phyloP scores from a whole-genome alignment of 2,113 vertebrate species.

The Theropithecus gelada region DNA sequence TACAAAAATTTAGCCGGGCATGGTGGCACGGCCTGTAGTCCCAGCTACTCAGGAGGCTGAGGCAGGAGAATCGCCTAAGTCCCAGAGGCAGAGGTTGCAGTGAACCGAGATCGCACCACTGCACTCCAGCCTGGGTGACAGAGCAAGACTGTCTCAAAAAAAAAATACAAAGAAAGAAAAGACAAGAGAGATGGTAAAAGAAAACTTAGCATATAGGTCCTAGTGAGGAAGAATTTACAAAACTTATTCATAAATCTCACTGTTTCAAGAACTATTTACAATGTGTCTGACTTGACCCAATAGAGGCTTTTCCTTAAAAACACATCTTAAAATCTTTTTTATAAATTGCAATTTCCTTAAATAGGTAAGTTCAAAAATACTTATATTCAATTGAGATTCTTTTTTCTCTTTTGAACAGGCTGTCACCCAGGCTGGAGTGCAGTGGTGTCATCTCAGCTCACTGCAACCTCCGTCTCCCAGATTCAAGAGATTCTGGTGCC shows the following conservation, averaged over 20 bases:
- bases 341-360: background rate
- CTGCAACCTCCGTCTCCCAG: too few species aligned
- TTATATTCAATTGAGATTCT: background rate
- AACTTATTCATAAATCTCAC: background rate
- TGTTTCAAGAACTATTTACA: conserved; percentile 45
- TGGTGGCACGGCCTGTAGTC: too few species aligned
- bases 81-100: too few species aligned
- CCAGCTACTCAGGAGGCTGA: too few species aligned
- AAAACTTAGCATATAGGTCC: background rate
- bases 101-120: too few species aligned
- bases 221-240: background rate
- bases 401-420: background rate
- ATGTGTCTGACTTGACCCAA: conserved; percentile 7
- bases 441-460: too few species aligned
- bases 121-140: too few species aligned
- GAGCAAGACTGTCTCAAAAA: too few species aligned
- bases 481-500: too few species aligned
- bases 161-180: background rate
- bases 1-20: too few species aligned
- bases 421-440: too few species aligned
- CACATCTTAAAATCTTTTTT: background rate
- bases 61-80: too few species aligned
- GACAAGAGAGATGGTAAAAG: conserved; percentile 5
- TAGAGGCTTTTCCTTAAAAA: conserved; percentile 8
- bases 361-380: background rate